Percentiles rank a stretch among this genome's conserved stretches.
phyloP scores from a whole-genome alignment of 2,113 vertebrate genomes.

The Sinocyclocheilus grahami region DNA sequence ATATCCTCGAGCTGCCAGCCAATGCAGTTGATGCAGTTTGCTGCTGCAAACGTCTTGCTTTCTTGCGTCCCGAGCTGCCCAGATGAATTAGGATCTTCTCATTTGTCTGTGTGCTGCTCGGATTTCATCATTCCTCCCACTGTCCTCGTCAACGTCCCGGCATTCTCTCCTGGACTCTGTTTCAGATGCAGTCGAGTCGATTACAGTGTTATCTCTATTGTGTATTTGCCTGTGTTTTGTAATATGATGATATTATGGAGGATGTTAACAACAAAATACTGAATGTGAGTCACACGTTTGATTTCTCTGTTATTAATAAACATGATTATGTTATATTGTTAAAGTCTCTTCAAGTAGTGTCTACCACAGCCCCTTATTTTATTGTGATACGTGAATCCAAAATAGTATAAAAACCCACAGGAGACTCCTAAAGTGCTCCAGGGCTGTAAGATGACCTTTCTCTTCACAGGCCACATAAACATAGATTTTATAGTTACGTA shows the following conservation, averaged over 20 bases:
- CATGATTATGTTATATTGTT: no score
- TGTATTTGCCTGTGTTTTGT: slow-evolving; percentile 56
- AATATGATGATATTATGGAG: slow-evolving; percentile 66
- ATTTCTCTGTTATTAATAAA: no score
- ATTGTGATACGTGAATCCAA: no score
- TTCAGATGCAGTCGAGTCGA: slow-evolving; percentile 59
- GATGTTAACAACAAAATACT: slow-evolving; percentile 66
- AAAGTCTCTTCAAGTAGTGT: no score
- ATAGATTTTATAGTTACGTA: no score
- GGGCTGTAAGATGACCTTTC: no score
- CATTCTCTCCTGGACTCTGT: slow-evolving; percentile 53
- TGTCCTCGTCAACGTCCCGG: neutral
- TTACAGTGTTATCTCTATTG: slow-evolving; percentile 69
- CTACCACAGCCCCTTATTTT: no score
- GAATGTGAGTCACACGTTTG: neutral
- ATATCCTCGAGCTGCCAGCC: neutral
- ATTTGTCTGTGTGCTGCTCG: neutral
- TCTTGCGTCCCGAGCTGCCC: no score
- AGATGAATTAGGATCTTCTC: neutral
- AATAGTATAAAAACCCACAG: no score
- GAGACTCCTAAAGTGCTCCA: no score
- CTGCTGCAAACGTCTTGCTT: no score
- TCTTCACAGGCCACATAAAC: no score
- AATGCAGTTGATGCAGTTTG: neutral
- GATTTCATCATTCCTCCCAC: slow-evolving; percentile 26